A percentile compares a stretch with the other conserved stretches of the same genome.
Evolutionary conservation across 2,888 invertebrate species (phyloP).

Genomic region (Mesoligia furuncula): DNA sequence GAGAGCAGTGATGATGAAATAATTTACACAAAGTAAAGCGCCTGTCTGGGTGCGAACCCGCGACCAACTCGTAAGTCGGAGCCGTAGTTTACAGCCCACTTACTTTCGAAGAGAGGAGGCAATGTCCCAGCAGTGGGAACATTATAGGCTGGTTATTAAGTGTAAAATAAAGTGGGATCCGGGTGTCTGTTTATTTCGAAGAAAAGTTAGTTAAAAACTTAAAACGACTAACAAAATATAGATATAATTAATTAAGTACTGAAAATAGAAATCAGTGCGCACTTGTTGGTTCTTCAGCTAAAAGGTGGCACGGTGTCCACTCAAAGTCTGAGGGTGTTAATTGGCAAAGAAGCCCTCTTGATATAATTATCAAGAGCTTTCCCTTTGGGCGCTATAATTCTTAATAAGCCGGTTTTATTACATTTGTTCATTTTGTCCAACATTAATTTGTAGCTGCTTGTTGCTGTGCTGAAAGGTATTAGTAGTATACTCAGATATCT

Average conservation of each 20-base stretch:
- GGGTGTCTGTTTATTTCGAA: not conserved
- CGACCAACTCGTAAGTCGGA: no score
- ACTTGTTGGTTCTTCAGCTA: constrained; percentile 40
- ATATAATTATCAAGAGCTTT: constrained; percentile 73
- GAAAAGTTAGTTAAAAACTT: not conserved
- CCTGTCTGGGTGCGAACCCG: no score
- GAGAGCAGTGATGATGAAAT: no score
- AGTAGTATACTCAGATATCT: not conserved
- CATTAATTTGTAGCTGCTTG: constrained; percentile 49
- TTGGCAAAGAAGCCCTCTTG: constrained; percentile 69
- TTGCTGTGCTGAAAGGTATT: not conserved
- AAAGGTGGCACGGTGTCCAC: constrained; percentile 47
- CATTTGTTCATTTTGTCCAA: constrained; percentile 56
- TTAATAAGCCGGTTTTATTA: constrained; percentile 60
- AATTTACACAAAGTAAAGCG: no score
- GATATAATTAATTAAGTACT: constrained; percentile 1
- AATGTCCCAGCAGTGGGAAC: no score
- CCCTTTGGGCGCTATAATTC: constrained; percentile 55
- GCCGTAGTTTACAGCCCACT: no score
- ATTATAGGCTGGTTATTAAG: no score
- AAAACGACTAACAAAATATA: constrained; percentile 14
- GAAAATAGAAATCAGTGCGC: constrained; percentile 37
- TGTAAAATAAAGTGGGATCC: not conserved
- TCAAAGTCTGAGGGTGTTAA: constrained; percentile 72
- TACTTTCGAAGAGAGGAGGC: no score